These are phyloP conservation scores for Sylvilagus bachmani DNA, from an alignment of 2,113 vertebrate genomes.

Conservation along the genomic window DNA sequence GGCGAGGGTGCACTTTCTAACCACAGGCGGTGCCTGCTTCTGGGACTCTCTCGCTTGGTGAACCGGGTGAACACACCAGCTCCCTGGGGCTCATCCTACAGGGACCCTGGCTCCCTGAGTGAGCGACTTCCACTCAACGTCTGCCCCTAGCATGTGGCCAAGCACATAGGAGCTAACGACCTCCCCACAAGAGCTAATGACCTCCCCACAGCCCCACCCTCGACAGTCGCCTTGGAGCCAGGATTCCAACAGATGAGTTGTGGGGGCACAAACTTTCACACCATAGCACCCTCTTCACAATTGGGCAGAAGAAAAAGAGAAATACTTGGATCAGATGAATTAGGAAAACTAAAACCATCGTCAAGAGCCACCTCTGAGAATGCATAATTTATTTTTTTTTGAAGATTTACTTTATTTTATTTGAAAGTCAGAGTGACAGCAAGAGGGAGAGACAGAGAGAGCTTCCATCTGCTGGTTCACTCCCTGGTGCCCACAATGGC, in stretches of 20 bases:
- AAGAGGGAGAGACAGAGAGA: too few relatives aligned
- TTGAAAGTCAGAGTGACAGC: too few relatives aligned
- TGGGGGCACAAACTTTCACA: neutral
- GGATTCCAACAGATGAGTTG: neutral
- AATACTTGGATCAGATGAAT: neutral
- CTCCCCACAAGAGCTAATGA: neutral
- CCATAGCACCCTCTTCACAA: neutral
- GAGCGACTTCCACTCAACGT: accelerated
- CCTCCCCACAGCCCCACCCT: neutral
- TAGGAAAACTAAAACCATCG: neutral
- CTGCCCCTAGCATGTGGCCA: too few relatives aligned
- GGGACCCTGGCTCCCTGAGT: neutral
- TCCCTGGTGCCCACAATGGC: too few relatives aligned
- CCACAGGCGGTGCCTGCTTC: accelerated
- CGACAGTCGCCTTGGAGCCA: accelerated
- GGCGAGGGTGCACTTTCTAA: accelerated
- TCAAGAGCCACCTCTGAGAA: neutral
- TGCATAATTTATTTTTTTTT: too few relatives aligned
- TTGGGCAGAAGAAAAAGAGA: neutral
- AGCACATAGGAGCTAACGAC: neutral
- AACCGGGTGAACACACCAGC: too few relatives aligned
- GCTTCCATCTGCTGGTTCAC: too few relatives aligned
- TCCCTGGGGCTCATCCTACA: neutral
- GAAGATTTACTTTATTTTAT: too few relatives aligned
- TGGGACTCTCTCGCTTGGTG: accelerated